Percentiles rank a stretch among this genome's conserved stretches.
These are phyloP conservation scores for Crypturellus undulatus DNA, from an alignment of 2,113 vertebrate genomes.

Conservation along the genomic window DNA sequence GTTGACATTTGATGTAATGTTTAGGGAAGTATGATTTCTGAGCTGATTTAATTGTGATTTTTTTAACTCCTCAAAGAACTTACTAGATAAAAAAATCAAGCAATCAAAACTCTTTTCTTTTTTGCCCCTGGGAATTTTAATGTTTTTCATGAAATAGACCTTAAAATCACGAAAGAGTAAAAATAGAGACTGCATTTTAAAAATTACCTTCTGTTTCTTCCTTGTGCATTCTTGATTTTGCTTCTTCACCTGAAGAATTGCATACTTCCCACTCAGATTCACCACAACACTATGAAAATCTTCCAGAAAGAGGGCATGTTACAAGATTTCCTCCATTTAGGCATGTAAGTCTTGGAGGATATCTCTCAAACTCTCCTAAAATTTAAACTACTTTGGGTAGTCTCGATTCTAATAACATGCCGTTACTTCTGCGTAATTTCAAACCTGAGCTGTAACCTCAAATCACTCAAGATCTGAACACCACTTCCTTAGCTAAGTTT, in stretches of 20 bases:
- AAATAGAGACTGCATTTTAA: background rate
- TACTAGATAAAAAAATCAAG: background rate
- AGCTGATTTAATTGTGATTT: background rate
- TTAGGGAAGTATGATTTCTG: slow-evolving; percentile 23
- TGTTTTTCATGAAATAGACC: background rate
- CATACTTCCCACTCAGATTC: background rate
- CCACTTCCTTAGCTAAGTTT: background rate
- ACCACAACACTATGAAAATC: background rate
- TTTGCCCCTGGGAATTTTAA: background rate
- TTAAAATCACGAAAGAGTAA: background rate
- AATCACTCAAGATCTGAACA: background rate
- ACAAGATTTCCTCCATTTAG: background rate
- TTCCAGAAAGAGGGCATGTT: background rate
- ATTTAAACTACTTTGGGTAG: background rate
- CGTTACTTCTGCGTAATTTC: background rate
- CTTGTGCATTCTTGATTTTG: background rate
- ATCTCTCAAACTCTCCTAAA: background rate
- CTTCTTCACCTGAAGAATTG: background rate
- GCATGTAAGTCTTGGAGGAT: background rate
- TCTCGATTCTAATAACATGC: background rate
- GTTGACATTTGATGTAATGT: background rate
- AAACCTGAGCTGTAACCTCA: background rate
- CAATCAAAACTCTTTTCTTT: background rate
- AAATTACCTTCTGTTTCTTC: background rate
- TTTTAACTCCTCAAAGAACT: background rate